Percentiles rank a stretch among this genome's conserved stretches.
phyloP scores from a whole-genome alignment of 2,888 invertebrate species.

The Apodemia hepburni region DNA sequence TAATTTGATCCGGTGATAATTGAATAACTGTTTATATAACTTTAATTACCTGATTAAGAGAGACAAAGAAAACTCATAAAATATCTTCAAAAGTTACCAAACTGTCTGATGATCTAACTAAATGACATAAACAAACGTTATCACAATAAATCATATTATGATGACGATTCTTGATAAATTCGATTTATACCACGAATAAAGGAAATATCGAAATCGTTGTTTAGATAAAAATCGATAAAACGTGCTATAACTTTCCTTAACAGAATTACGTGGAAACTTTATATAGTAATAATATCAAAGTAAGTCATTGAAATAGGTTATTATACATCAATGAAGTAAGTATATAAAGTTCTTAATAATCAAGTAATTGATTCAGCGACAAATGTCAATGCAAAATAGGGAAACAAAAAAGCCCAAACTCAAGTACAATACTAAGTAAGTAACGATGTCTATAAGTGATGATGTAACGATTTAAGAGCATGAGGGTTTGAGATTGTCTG shows the following conservation, averaged over 20 bases:
- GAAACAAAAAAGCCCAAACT: no score
- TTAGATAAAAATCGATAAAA: slow-evolving; percentile 1
- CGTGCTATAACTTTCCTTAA: neutral
- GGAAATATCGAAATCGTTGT: neutral
- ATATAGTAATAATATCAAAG: neutral
- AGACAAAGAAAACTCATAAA: neutral
- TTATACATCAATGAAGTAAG: no score
- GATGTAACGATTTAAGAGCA: no score
- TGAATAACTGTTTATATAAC: no score
- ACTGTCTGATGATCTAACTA: slow-evolving; percentile 8
- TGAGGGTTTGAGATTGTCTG: no score
- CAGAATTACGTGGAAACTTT: neutral
- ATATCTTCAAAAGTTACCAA: neutral
- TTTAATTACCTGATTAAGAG: no score
- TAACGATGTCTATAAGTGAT: no score
- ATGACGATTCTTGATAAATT: neutral
- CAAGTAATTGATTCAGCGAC: neutral
- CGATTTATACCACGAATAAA: slow-evolving; percentile 6
- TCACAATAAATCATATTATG: neutral
- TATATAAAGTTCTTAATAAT: neutral
- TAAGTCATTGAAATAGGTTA: no score
- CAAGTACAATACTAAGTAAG: no score
- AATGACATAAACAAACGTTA: slow-evolving; percentile 2
- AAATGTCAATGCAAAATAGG: no score
- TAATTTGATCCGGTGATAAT: no score